phyloP scores from a whole-genome alignment of 2,113 vertebrate species.

The Monarcha castaneiventris region DNA sequence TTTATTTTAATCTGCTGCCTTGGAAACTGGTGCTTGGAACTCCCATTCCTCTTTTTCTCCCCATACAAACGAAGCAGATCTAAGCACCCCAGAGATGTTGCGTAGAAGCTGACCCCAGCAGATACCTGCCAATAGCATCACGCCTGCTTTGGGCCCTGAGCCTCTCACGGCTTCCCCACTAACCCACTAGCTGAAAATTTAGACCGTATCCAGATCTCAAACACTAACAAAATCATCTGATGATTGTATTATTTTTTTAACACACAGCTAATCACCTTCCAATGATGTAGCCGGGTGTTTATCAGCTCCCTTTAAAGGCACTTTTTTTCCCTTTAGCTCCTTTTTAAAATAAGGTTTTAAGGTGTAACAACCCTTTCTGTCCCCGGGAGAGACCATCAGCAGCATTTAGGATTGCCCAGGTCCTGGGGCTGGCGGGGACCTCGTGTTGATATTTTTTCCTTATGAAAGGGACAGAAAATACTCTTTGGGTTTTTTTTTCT shows the following conservation, averaged over 20 bases:
- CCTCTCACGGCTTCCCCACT: neutral
- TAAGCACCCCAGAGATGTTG: constrained; percentile 8
- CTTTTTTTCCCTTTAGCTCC: neutral
- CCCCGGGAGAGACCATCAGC: neutral
- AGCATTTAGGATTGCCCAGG: neutral
- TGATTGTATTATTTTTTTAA: constrained; percentile 20
- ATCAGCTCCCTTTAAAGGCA: constrained; percentile 48
- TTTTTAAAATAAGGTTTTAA: neutral
- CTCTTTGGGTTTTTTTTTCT: neutral
- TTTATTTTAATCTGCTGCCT: constrained; percentile 62
- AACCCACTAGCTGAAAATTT: constrained; percentile 41
- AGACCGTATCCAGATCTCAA: neutral
- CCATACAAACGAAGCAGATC: neutral
- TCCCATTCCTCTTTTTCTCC: neutral
- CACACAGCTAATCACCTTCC: constrained; percentile 42
- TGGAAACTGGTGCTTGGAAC: constrained; percentile 32
- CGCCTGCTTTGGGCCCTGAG: neutral
- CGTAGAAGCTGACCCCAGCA: neutral
- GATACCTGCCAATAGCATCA: neutral
- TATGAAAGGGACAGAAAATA: constrained; percentile 16
- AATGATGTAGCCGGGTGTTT: neutral
- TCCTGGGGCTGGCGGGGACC: neutral
- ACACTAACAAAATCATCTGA: neutral
- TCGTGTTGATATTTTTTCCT: constrained; percentile 34
- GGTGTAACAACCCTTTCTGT: constrained; percentile 1